Base-by-base conservation (phyloP, 2,797 vertebrate genomes). In the Ctenopoma multispine region DNA sequence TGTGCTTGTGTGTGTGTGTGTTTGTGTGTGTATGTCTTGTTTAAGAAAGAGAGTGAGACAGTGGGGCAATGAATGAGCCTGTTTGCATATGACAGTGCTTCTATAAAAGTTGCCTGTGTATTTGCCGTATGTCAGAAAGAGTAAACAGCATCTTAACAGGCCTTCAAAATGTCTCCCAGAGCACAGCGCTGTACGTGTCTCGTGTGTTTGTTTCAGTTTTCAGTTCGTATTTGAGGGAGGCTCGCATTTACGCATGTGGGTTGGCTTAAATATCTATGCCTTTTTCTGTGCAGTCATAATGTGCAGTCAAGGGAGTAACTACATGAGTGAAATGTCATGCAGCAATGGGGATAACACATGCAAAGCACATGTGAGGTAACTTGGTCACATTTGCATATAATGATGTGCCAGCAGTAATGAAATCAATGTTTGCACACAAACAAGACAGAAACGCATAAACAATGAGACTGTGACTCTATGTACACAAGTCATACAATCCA, bases 61-160 rank as follows among this genome's bases (percentile, higher is more conserved):
- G 77, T 79, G 60, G 51, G 66, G 43, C 56, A 79, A 85, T 90
- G 90, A 91, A 89, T 90, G 90, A 83, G 56, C 85, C 76, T 84
- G 76, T 87, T 86, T 90, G 83, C 74, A 79, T 81, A 81, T 64
- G 80, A 85, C 89, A 81, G 79, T 43, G 60, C 73, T 78, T 74
- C 81, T 55, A 68, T 77, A 87, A 90, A 87, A 86, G 80, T 86
- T 89, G 57, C 54, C 56, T 1, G 10, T 73, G 73, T 81, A 65
- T 83, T 83, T 83, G 75, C 53, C 34, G 8, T 34, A 48, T 82
- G 87, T 88, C 87, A 86, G 48, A 86, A 84, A 72, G 72, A 81
- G 79, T 88, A 78, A 85, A 78, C 31, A 1, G 7, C 36, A 75
- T 80, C 63, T 48, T 51, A 75, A 68, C 61, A 63, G 72, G 69